Evolutionary conservation across 2,797 vertebrate species (phyloP).

Genomic region (Agapornis canus): DNA sequence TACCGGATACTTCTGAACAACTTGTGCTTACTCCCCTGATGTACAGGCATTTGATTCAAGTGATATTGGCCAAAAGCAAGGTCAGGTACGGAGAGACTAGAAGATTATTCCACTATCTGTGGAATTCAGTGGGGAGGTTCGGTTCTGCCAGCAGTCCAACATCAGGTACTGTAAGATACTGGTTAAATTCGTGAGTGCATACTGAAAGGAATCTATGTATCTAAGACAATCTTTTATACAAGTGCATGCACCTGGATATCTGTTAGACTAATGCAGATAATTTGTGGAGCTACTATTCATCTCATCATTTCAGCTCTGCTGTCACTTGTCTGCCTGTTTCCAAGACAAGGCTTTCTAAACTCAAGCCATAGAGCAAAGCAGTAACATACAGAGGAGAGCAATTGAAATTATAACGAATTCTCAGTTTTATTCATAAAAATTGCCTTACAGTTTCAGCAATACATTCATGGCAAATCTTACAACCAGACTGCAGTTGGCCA

Average conservation of each 20-base stretch:
- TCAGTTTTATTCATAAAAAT: background rate
- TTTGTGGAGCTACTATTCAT: background rate
- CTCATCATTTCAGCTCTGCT: background rate
- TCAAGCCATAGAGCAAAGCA: background rate
- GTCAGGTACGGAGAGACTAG: background rate
- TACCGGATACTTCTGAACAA: background rate
- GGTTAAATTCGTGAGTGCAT: background rate
- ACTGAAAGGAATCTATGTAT: background rate
- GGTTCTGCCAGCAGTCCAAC: background rate
- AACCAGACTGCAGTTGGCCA: background rate
- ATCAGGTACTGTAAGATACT: fast-evolving
- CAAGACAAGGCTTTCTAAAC: background rate
- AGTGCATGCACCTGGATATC: background rate
- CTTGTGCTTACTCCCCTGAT: background rate
- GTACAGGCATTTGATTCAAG: background rate
- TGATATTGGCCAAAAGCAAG: background rate
- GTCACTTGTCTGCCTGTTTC: background rate
- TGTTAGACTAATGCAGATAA: background rate
- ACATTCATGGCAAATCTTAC: background rate
- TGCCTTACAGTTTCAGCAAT: background rate
- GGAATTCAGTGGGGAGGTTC: background rate
- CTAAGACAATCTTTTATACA: background rate
- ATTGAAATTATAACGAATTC: background rate
- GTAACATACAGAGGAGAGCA: background rate
- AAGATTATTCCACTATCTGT: background rate